Conservation (phyloP, 2,113 vertebrate genomes). For the Apus apus region DNA sequence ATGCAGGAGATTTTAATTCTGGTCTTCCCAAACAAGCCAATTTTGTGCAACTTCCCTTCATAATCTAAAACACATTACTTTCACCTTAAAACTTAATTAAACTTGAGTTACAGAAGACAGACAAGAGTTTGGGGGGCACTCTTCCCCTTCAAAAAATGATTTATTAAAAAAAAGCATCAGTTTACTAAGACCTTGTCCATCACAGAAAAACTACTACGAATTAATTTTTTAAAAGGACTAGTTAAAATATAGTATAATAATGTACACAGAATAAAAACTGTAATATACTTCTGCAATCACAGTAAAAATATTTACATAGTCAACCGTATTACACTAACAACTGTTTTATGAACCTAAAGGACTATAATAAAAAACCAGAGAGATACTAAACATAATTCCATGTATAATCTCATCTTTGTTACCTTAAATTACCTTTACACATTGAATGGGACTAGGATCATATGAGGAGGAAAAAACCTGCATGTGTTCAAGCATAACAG, state of each 20-base stretch:
- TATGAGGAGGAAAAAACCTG: accelerated
- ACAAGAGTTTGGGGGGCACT: neutral
- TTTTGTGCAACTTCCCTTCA: neutral
- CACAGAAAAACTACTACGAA: neutral
- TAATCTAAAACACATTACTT: neutral
- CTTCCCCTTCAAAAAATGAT: neutral
- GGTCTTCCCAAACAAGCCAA: neutral
- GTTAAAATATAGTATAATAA: too few relatives aligned
- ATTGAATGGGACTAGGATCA: neutral
- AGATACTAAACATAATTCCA: neutral
- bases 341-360: too few relatives aligned
- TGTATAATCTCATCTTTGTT: neutral
- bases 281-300: too few relatives aligned
- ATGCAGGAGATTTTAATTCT: neutral
- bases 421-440: neutral
- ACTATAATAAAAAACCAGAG: neutral
- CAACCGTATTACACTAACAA: too few relatives aligned
- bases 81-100: neutral
- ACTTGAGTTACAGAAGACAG: neutral
- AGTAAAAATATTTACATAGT: too few relatives aligned
- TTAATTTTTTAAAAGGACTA: too few relatives aligned
- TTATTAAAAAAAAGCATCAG: neutral
- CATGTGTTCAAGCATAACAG: neutral
- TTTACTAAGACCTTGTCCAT: neutral
- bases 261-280: too few relatives aligned